A percentile compares a stretch with the other conserved stretches of the same genome.
Evolutionary conservation across 2,113 vertebrate genomes (phyloP).

Genomic region (Cinclus mexicanus): DNA sequence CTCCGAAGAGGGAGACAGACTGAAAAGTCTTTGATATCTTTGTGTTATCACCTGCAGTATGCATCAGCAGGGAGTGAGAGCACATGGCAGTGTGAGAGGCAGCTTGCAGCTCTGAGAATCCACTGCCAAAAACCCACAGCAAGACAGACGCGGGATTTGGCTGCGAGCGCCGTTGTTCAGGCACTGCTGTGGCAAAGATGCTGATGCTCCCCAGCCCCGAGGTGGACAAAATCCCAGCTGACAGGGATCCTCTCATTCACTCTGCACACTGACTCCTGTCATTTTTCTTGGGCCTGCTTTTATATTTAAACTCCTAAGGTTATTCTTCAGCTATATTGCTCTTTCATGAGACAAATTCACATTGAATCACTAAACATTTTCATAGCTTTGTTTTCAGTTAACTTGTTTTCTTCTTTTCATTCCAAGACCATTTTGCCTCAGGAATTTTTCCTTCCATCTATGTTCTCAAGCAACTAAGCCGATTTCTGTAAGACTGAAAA

Average conservation of each 20-base stretch:
- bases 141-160: neutral
- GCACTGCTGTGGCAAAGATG: neutral
- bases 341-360: neutral
- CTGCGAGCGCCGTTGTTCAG: neutral
- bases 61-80: neutral
- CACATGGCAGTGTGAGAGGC: neutral
- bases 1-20: neutral
- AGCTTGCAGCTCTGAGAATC: neutral
- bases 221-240: neutral
- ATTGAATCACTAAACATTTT: neutral
- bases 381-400: slow-evolving; percentile 14
- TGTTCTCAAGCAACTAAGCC: neutral
- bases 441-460: slow-evolving; percentile 7
- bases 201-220: neutral
- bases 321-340: neutral
- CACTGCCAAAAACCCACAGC: neutral
- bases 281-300: neutral
- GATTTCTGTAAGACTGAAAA: neutral
- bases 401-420: slow-evolving; percentile 21
- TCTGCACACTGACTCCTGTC: neutral
- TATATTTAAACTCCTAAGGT: neutral
- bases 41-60: neutral
- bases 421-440: slow-evolving; percentile 36
- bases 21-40: neutral
- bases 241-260: neutral